A percentile compares a stretch with the other conserved stretches of the same genome.
Conservation (phyloP, 2,888 invertebrate species). For the Drosophila hamatofila region DNA sequence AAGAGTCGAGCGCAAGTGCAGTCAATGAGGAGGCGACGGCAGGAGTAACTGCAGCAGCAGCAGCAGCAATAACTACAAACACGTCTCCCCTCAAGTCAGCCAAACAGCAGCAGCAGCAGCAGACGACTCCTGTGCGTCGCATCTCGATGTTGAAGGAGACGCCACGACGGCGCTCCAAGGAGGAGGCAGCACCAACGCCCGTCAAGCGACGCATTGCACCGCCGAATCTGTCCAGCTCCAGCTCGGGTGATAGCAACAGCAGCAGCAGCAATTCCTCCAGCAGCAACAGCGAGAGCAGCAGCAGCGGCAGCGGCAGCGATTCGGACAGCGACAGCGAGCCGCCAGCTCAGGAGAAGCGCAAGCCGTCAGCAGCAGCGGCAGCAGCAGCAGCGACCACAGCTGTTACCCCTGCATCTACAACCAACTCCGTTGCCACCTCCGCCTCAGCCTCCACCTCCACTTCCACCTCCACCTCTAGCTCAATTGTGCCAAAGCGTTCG, state of each 20-base stretch:
- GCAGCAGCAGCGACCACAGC: slow-evolving; percentile 12
- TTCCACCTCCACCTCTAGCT: slow-evolving; percentile 9
- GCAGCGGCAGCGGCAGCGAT: slow-evolving; percentile 73
- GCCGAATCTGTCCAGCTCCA: slow-evolving; percentile 76
- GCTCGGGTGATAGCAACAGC: slow-evolving; percentile 78
- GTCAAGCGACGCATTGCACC: slow-evolving; percentile 69
- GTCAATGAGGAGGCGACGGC: slow-evolving; percentile 31
- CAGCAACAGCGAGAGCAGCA: slow-evolving; percentile 70
- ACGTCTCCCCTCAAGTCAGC: slow-evolving; percentile 24
- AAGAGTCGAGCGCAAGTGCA: slow-evolving; percentile 52
- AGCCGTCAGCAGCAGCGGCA: slow-evolving; percentile 20
- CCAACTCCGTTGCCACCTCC: slow-evolving; percentile 18
- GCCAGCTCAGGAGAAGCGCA: slow-evolving; percentile 35
- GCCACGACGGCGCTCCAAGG: slow-evolving; percentile 74
- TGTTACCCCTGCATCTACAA: neutral
- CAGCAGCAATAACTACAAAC: slow-evolving; percentile 35
- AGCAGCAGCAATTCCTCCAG: slow-evolving; percentile 69
- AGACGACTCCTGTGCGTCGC: slow-evolving; percentile 65
- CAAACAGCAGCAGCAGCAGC: slow-evolving; percentile 34
- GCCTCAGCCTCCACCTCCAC: slow-evolving; percentile 27
- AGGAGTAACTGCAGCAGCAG: slow-evolving; percentile 22
- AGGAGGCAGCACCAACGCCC: slow-evolving; percentile 50
- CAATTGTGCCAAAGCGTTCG: slow-evolving; percentile 74
- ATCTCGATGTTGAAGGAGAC: slow-evolving; percentile 61
- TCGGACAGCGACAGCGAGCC: slow-evolving; percentile 62